Evolutionary conservation across 2,888 invertebrate genomes (phyloP), one percentile per base, ranked within the genome.

Genomic region (Teleogryllus oceanicus): DNA sequence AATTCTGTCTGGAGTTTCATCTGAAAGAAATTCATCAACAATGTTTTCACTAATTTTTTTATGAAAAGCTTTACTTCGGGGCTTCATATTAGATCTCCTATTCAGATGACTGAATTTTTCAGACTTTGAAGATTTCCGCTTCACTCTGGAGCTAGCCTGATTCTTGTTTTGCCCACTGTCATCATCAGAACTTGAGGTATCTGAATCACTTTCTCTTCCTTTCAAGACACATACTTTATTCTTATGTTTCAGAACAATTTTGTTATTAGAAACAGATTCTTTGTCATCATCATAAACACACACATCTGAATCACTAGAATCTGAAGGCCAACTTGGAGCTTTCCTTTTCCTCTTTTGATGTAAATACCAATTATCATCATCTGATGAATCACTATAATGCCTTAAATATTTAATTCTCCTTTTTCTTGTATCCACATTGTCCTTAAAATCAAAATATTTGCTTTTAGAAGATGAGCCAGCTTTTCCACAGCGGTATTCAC

Each of bases 321-420:
- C 37, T 75, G 75, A 75, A n/a, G 75, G 21, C 13, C 37, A 21
- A 13, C 21, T 75, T 20, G 12, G 13, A 21, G 21, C 12, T 75
- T 75, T 75, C 37, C 75, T 75, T 75, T 24, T 75, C 75, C 21
- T 75, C 21, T 75, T 20, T 24, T 75, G 20, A 13, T 20, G 75
- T 24, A 13, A 21, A 20, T 24, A n/a, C 75, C 50, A 49, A 50
- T 37, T 37, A 16, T 81, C 81, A 20, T 81, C 81, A 18, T 81
- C 81, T 20, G 81, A 81, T 37, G 76, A 80, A 13, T 81, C 81
- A 78, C 80, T 81, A 37, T 49, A 80, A 11, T 51, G 78, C 50
- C 79, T 74, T 75, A 81, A 75, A 37, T 76, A 81, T 62, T 78
- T 80, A 21, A 78, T 78, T 49, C 78, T 78, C 37, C 76, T 49